Percentiles rank a stretch among this genome's conserved stretches.
These are phyloP conservation scores for Oplegnathus fasciatus DNA, from an alignment of 2,113 vertebrate genomes.

Conservation along the genomic window DNA sequence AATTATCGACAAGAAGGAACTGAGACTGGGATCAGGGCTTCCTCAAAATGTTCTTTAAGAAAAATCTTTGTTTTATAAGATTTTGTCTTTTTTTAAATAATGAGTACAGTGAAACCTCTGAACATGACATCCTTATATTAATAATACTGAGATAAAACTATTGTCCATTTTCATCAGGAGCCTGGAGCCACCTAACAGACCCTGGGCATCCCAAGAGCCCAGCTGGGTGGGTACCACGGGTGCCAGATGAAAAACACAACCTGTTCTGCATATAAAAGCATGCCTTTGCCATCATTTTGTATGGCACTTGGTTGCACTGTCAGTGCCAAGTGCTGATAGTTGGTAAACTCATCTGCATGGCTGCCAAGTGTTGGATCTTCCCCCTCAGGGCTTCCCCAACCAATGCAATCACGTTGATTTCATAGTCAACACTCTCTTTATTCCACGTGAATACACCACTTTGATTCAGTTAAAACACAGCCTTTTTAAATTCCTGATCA, in stretches of 20 bases:
- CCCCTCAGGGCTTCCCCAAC: constrained; percentile 30
- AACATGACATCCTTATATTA: not conserved
- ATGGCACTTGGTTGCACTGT: constrained; percentile 3
- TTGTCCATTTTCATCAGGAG: no score
- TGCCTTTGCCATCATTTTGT: not conserved
- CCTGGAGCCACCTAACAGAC: not conserved
- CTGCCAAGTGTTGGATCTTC: constrained; percentile 47
- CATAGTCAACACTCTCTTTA: not conserved
- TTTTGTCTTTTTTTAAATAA: not conserved
- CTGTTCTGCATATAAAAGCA: not conserved
- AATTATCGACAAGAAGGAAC: not conserved
- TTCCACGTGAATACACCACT: not conserved
- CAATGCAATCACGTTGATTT: constrained; percentile 20
- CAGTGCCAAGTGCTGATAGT: constrained; percentile 44
- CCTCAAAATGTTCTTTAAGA: not conserved
- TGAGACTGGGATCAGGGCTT: not conserved
- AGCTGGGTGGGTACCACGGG: not conserved
- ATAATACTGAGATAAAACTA: not conserved
- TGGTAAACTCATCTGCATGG: constrained; percentile 58
- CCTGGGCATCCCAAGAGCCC: not conserved
- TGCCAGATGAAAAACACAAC: not conserved
- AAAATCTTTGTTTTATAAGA: not conserved
- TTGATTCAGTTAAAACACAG: not conserved
- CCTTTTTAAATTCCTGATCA: not conserved
- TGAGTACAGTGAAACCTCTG: not conserved